These are phyloP conservation scores for Austrofundulus limnaeus DNA, from an alignment of 2,113 vertebrate genomes.

Conservation along the genomic window DNA sequence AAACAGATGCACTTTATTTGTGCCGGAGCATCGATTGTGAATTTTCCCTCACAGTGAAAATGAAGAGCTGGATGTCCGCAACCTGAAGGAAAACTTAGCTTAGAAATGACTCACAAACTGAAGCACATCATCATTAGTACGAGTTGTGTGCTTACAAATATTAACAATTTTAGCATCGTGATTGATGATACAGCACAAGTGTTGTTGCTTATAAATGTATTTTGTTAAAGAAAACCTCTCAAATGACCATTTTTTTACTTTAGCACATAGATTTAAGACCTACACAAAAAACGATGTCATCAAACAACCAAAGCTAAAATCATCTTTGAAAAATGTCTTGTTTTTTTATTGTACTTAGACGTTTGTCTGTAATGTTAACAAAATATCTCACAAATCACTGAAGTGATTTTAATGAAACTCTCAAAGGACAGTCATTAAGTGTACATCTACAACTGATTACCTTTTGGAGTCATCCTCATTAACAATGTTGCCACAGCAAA, in stretches of 20 bases:
- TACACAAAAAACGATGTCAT: neutral
- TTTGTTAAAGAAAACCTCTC: constrained; percentile 12
- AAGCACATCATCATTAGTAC: constrained; percentile 46
- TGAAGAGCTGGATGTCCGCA: constrained; percentile 50
- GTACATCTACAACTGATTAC: too few species aligned
- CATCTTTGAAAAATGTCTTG: constrained; percentile 35
- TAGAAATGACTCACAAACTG: constrained; percentile 53
- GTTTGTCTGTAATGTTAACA: too few species aligned
- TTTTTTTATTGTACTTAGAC: constrained; percentile 31
- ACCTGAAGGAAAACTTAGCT: constrained; percentile 56
- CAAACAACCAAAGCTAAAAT: constrained; percentile 18
- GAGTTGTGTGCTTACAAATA: constrained; percentile 12
- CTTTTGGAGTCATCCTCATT: too few species aligned
- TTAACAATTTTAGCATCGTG: neutral
- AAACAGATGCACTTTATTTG: constrained; percentile 61
- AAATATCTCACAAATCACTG: too few species aligned
- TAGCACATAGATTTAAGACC: neutral
- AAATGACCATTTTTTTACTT: neutral
- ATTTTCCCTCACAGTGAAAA: constrained; percentile 50
- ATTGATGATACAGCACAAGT: neutral
- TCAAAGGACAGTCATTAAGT: too few species aligned
- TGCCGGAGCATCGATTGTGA: constrained; percentile 39
- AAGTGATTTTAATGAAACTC: too few species aligned
- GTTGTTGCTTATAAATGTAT: neutral
- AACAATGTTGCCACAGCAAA: too few species aligned